Conservation (phyloP, 2,113 vertebrate genomes). For the Turdus rufiventris region DNA sequence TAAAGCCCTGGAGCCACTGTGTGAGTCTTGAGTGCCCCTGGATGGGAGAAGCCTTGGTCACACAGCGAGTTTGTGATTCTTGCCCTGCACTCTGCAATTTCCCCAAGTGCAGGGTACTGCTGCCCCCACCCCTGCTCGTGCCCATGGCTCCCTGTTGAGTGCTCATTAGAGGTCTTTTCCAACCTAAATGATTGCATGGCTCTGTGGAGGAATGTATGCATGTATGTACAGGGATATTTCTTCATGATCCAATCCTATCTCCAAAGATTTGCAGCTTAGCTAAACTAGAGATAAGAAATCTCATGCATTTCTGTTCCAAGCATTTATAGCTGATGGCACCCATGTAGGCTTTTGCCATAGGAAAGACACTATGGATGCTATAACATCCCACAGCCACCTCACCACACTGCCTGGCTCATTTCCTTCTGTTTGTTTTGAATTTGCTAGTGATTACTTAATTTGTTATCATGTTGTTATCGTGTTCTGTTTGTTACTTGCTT, state of each 20-base stretch:
- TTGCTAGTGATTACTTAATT: background rate
- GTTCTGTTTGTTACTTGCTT: background rate
- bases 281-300: background rate
- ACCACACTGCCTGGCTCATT: background rate
- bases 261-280: background rate
- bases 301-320: background rate
- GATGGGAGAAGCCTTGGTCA: background rate
- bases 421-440: background rate
- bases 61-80: background rate
- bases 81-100: background rate
- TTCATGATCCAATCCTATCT: background rate
- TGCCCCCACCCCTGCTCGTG: accelerated
- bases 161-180: background rate
- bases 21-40: background rate
- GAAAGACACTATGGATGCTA: background rate
- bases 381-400: background rate
- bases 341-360: background rate
- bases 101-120: background rate
- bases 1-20: background rate
- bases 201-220: accelerated
- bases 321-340: background rate
- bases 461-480: background rate
- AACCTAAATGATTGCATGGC: background rate
- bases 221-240: background rate
- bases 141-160: background rate